Conservation (phyloP, 2,888 invertebrate genomes). For the Philereme vetulata region DNA sequence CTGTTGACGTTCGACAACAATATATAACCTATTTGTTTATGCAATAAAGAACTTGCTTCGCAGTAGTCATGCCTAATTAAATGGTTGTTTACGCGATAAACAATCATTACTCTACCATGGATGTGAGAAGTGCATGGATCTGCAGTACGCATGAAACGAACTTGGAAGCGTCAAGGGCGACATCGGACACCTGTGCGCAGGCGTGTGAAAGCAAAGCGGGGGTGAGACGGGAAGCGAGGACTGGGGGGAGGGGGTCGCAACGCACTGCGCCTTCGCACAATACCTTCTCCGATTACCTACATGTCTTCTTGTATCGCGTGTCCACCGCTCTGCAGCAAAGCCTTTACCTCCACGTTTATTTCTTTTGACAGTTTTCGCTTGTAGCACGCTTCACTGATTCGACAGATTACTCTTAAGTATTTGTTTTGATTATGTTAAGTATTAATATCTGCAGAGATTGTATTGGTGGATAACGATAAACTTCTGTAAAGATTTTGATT, state of each 20-base stretch:
- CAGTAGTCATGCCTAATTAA: slow-evolving; percentile 11
- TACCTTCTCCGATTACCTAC: slow-evolving; percentile 78
- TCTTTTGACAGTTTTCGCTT: slow-evolving; percentile 74
- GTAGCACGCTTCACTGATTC: slow-evolving; percentile 64
- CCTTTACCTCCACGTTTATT: slow-evolving; percentile 64
- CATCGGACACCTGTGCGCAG: slow-evolving; percentile 80
- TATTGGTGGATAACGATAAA: slow-evolving; percentile 26
- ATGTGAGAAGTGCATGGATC: slow-evolving; percentile 17
- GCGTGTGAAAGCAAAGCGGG: slow-evolving; percentile 74
- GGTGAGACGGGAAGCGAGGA: slow-evolving; percentile 38
- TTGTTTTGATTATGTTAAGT: slow-evolving; percentile 37
- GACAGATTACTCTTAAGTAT: slow-evolving; percentile 44
- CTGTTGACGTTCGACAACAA: not conserved
- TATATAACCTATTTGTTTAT: slow-evolving; percentile 2
- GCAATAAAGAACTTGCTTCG: slow-evolving; percentile 6
- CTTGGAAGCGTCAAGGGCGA: slow-evolving; percentile 79
- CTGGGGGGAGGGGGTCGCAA: slow-evolving; percentile 58
- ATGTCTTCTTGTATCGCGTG: slow-evolving; percentile 77
- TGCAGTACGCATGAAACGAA: slow-evolving; percentile 51
- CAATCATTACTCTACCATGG: slow-evolving; percentile 13
- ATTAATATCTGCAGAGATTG: slow-evolving; percentile 29
- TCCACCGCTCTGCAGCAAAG: slow-evolving; percentile 55
- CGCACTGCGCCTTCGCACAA: slow-evolving; percentile 79
- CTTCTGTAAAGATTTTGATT: slow-evolving; percentile 18
- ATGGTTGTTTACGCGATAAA: slow-evolving; percentile 6